These are phyloP conservation scores for Cosmorhoe ocellata DNA, from an alignment of 2,888 invertebrate genomes.

Conservation along the genomic window DNA sequence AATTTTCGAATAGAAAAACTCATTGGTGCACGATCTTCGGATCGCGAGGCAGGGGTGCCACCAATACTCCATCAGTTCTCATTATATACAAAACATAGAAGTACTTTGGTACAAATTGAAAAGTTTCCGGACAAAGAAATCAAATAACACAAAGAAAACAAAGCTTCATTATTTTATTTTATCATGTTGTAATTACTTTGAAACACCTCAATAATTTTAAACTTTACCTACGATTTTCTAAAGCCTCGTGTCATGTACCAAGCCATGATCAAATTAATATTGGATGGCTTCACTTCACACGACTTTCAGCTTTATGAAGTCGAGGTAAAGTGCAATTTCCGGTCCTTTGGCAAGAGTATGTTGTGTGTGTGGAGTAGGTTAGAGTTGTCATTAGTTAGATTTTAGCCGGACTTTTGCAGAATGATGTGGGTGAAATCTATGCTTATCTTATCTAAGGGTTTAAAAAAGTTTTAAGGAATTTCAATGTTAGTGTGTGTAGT, in stretches of 20 bases:
- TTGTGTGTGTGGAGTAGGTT: slow-evolving; percentile 18
- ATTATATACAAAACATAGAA: neutral
- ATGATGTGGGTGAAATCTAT: too few species aligned
- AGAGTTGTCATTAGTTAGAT: slow-evolving; percentile 1
- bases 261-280: slow-evolving; percentile 30
- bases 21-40: too few species aligned
- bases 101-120: neutral
- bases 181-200: neutral
- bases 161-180: slow-evolving; percentile 1
- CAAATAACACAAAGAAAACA: neutral
- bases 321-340: slow-evolving; percentile 22
- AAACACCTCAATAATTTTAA: slow-evolving; percentile 11
- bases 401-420: slow-evolving; percentile 1
- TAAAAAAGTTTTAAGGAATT: too few species aligned
- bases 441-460: too few species aligned
- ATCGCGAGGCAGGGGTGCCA: too few species aligned
- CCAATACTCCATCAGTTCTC: too few species aligned
- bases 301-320: slow-evolving; percentile 15
- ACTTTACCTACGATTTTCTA: slow-evolving; percentile 23
- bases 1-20: too few species aligned
- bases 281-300: slow-evolving; percentile 21
- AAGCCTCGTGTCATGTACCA: slow-evolving; percentile 17
- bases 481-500: too few species aligned
- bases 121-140: neutral
- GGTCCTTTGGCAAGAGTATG: slow-evolving; percentile 10